Evolutionary conservation across 2,113 vertebrate genomes (phyloP).

Genomic region (Cygnus buccinator): DNA sequence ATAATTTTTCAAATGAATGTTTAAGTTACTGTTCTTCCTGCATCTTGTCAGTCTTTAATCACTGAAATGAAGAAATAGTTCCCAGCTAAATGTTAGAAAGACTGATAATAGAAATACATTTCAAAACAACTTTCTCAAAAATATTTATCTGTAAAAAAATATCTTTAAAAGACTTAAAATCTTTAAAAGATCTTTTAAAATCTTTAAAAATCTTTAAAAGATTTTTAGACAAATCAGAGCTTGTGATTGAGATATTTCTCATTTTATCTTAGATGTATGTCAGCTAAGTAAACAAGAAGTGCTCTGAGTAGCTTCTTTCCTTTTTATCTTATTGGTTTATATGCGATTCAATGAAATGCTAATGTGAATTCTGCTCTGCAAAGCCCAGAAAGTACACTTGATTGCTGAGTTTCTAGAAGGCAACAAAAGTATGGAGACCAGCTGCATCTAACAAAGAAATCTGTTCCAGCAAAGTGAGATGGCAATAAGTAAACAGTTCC

Average conservation of each 20-base stretch:
- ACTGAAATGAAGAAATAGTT: not conserved
- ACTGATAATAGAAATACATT: not conserved
- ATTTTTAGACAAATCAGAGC: not conserved
- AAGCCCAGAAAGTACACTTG: not conserved
- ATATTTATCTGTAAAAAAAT: not conserved
- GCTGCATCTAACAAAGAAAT: not conserved
- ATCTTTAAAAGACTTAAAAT: no score
- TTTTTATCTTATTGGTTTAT: not conserved
- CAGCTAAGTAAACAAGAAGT: not conserved
- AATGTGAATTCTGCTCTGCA: not conserved
- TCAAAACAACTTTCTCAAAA: not conserved
- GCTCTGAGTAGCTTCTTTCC: not conserved
- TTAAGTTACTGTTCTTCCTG: not conserved
- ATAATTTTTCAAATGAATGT: not conserved
- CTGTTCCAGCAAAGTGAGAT: not conserved
- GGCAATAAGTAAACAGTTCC: not conserved
- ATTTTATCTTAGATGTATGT: not conserved
- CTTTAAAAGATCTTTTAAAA: no score
- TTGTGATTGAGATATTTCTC: not conserved
- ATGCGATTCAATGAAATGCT: not conserved
- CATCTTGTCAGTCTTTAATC: not conserved
- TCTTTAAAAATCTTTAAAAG: not conserved
- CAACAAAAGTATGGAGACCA: not conserved
- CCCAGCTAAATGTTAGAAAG: not conserved
- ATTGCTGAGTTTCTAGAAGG: not conserved